These are phyloP conservation scores for Alviniconcha marisindica DNA, from an alignment of 1,140 invertebrate species.

Conservation along the genomic window DNA sequence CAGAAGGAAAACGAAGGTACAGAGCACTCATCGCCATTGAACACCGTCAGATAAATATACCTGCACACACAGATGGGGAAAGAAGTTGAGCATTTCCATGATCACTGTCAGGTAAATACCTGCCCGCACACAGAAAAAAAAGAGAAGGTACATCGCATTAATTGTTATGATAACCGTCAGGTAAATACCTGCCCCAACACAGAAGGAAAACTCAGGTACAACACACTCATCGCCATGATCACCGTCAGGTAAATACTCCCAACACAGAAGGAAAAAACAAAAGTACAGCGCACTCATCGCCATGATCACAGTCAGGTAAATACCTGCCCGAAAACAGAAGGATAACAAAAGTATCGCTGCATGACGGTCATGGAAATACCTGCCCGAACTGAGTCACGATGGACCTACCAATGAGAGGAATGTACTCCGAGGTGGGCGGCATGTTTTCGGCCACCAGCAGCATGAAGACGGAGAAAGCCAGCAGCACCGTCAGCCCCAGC, in stretches of 20 bases:
- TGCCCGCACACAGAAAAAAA: too few relatives aligned
- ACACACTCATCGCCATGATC: slow-evolving; percentile 75
- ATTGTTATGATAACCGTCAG: too few relatives aligned
- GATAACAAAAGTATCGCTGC: too few relatives aligned
- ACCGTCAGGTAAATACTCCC: slow-evolving; percentile 74
- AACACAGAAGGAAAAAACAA: neutral
- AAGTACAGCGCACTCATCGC: slow-evolving; percentile 73
- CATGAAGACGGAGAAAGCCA: slow-evolving; percentile 82
- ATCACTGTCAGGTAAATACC: too few relatives aligned
- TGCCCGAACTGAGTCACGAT: neutral
- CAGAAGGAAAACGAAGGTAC: neutral
- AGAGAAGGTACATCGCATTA: too few relatives aligned
- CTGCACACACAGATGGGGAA: too few relatives aligned
- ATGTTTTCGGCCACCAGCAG: slow-evolving; percentile 80
- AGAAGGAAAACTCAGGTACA: slow-evolving; percentile 58
- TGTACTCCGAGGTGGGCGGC: slow-evolving; percentile 80
- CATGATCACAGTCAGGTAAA: slow-evolving; percentile 76
- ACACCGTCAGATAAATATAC: too few relatives aligned
- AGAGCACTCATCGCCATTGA: too few relatives aligned
- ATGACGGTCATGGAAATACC: too few relatives aligned
- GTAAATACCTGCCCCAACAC: neutral
- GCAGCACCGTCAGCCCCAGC: slow-evolving; percentile 78
- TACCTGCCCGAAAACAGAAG: slow-evolving; percentile 62
- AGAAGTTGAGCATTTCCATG: too few relatives aligned
- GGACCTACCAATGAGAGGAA: slow-evolving; percentile 79